These are phyloP conservation scores for Spea bombifrons DNA, from an alignment of 2,113 vertebrate species.

Conservation along the genomic window DNA sequence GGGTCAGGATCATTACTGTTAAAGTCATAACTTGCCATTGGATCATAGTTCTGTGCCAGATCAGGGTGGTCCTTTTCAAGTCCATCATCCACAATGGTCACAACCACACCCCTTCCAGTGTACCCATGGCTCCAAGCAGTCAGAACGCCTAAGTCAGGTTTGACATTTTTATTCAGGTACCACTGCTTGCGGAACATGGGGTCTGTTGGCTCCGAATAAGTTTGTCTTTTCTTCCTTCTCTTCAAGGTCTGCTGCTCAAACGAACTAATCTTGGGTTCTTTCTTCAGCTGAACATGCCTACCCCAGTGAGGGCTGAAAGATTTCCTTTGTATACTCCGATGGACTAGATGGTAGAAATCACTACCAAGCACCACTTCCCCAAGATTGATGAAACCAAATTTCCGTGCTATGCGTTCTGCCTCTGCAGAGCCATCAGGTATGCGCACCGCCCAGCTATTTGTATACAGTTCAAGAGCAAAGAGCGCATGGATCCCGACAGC, in stretches of 20 bases:
- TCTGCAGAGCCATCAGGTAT: slow-evolving; percentile 55
- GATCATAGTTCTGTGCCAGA: slow-evolving; percentile 64
- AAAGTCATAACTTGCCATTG: slow-evolving; percentile 70
- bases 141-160: slow-evolving; percentile 56
- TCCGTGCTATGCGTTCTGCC: slow-evolving; percentile 54
- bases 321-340: no score
- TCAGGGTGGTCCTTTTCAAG: slow-evolving; percentile 66
- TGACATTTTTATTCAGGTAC: slow-evolving; percentile 63
- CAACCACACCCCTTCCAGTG: slow-evolving; percentile 59
- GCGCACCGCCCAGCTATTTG: slow-evolving; percentile 68
- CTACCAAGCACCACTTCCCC: slow-evolving; percentile 14
- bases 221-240: slow-evolving; percentile 51
- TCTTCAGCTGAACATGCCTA: no score
- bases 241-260: slow-evolving; percentile 68
- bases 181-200: slow-evolving; percentile 73
- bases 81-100: slow-evolving; percentile 62
- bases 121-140: slow-evolving; percentile 61
- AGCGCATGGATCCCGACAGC: slow-evolving; percentile 18
- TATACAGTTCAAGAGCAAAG: slow-evolving; percentile 50
- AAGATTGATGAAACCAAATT: slow-evolving; percentile 63
- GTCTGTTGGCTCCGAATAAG: slow-evolving; percentile 55
- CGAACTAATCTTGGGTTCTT: slow-evolving; percentile 64
- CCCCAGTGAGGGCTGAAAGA: no score
- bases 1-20: slow-evolving; percentile 70
- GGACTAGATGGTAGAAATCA: no score